Base-by-base conservation (phyloP, 2,113 vertebrate genomes). In the Eudyptes chrysolophus region DNA sequence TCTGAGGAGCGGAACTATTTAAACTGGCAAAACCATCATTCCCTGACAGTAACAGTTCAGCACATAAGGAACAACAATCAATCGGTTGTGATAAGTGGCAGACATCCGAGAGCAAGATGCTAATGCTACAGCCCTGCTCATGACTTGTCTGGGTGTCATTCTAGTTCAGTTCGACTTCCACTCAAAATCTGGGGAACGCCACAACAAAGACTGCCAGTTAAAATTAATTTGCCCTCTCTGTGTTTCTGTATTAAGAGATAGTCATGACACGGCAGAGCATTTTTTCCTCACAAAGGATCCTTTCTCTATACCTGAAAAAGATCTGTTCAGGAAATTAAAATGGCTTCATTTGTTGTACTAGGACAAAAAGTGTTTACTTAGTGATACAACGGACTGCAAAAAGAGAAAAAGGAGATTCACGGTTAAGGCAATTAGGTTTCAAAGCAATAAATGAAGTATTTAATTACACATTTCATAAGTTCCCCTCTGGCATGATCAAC, bases 401-500 rank as follows among this genome's bases (percentile, higher is more conserved):
- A 90, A 71, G 17, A 90, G 12, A 72, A 92, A 68, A 81, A 18
- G 27, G 24, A 95, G 55, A 87, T 65, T 36, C 40, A 40, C 1
- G 3, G 78, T 87, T 94, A 79, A 80, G 38, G 83, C 76, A 94
- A 93, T 51, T 66, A 54, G 9, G 46, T 69, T 85, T 87, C 55
- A 91, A 90, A 88, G 81, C 54, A 82, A 69, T 60, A 78, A 85
- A 85, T 55, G 42, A 89, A 93, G 66, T 90, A 82, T 89, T 92
- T 94, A 91, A 95, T 92, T 79, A 92, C 66, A 79, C 36, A 87
- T 94, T 95, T 93, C 44, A 38, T 34, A 34, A 93, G 72, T 48
- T 85, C 44, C 78, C 46, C 62, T 93, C 58, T 3, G 5, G 87
- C 40, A 61, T 5, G 49, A 88, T 85, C 84, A 87, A 69, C 79